These are phyloP conservation scores for Euphydryas editha DNA, from an alignment of 2,888 invertebrate genomes.

Conservation along the genomic window DNA sequence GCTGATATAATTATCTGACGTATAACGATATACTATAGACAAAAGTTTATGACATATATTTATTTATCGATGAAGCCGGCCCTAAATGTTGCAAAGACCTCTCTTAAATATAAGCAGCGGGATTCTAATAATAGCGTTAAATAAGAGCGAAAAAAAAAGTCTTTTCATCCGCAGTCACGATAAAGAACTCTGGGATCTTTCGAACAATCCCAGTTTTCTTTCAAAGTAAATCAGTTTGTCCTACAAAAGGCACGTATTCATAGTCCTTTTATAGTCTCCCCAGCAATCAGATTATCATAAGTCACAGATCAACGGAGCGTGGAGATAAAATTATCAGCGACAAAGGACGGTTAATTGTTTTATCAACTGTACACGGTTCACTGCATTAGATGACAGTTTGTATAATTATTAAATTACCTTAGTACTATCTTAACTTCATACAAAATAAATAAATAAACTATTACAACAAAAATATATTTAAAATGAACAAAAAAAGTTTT, in stretches of 20 bases:
- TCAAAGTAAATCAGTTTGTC: slow-evolving; percentile 42
- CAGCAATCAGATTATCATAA: slow-evolving; percentile 68
- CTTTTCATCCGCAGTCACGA: slow-evolving; percentile 33
- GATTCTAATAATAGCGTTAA: slow-evolving; percentile 34
- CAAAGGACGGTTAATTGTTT: slow-evolving; percentile 61
- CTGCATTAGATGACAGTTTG: slow-evolving; percentile 36
- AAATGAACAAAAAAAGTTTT: too few relatives aligned
- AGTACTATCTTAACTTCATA: neutral
- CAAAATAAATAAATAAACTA: too few relatives aligned
- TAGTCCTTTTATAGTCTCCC: slow-evolving; percentile 50
- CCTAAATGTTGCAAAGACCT: slow-evolving; percentile 17
- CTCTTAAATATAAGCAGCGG: slow-evolving; percentile 37
- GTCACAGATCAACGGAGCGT: slow-evolving; percentile 67
- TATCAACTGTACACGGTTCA: slow-evolving; percentile 46
- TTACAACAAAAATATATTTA: too few relatives aligned
- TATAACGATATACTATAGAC: too few relatives aligned
- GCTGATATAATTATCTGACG: too few relatives aligned
- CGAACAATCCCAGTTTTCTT: slow-evolving; percentile 41
- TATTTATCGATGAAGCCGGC: too few relatives aligned
- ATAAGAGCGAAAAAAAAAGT: slow-evolving; percentile 33
- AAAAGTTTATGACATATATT: too few relatives aligned
- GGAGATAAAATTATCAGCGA: slow-evolving; percentile 75
- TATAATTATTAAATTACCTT: slow-evolving; percentile 22
- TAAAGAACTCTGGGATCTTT: slow-evolving; percentile 34
- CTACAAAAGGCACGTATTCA: slow-evolving; percentile 46